Conservation (phyloP, 2,888 invertebrate genomes). For the Thecophora atra region DNA sequence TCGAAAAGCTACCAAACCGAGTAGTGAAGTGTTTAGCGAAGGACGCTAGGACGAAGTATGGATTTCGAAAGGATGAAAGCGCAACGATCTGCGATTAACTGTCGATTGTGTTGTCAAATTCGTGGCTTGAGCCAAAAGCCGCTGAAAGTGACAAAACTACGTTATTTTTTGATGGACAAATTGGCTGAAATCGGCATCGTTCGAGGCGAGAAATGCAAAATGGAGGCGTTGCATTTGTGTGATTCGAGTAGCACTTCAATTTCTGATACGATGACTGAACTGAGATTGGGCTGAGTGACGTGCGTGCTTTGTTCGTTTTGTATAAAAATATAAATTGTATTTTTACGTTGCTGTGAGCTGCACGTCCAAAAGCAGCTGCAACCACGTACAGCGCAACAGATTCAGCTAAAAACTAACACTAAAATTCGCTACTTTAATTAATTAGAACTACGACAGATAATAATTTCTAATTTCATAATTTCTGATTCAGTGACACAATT, state of each 20-base stretch:
- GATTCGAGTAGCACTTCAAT: background rate
- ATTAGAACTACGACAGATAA: background rate
- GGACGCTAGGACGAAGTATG: too few species aligned
- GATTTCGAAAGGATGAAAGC: background rate
- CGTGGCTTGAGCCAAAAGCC: constrained; percentile 62
- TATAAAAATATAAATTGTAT: constrained; percentile 38
- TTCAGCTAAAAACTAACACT: background rate
- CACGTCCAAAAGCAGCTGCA: background rate
- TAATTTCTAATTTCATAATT: too few species aligned
- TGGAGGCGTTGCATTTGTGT: constrained; percentile 34
- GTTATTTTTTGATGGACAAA: constrained; percentile 45
- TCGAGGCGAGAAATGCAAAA: constrained; percentile 18
- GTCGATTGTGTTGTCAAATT: constrained; percentile 58
- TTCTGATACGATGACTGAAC: too few species aligned
- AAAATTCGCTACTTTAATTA: constrained; percentile 10
- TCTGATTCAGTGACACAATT: too few species aligned
- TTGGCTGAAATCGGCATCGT: background rate
- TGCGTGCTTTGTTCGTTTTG: constrained; percentile 15
- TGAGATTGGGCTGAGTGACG: too few species aligned
- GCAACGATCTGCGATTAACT: constrained; percentile 58
- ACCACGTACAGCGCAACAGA: constrained; percentile 16
- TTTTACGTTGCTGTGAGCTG: background rate
- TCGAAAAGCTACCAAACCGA: too few species aligned
- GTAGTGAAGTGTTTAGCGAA: too few species aligned
- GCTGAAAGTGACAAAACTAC: constrained; percentile 59